Conservation (phyloP, 2,113 vertebrate genomes). For the Mormyrus lacerda region DNA sequence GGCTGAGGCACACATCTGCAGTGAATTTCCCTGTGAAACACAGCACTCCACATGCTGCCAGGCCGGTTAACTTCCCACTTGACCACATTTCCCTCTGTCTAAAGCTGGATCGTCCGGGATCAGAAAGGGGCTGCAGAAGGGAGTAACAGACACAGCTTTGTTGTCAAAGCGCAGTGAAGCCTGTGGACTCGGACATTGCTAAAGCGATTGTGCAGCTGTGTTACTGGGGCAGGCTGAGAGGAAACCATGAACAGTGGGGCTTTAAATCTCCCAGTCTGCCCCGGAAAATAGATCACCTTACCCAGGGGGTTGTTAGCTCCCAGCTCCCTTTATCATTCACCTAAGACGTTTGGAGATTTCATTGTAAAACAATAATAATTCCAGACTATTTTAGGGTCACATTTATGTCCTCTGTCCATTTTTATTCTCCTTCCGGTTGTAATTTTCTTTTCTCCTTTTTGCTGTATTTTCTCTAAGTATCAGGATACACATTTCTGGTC, state of each 20-base stretch:
- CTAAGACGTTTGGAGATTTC: background rate
- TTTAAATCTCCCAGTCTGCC: slow-evolving; percentile 2
- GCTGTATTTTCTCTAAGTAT: background rate
- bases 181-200: background rate
- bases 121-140: background rate
- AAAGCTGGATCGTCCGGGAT: background rate
- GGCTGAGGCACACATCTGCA: background rate
- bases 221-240: slow-evolving; percentile 6
- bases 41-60: background rate
- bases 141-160: slow-evolving; percentile 20
- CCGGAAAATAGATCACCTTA: slow-evolving; percentile 4
- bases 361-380: background rate
- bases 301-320: background rate
- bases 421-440: background rate
- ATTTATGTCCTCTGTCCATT: background rate
- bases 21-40: background rate
- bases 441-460: background rate
- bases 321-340: background rate
- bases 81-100: slow-evolving; percentile 11
- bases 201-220: slow-evolving; percentile 24
- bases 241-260: background rate
- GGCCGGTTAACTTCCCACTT: background rate
- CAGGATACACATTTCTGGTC: background rate
- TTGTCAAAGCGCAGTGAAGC: slow-evolving; percentile 15
- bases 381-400: background rate